Percentiles rank a stretch among this genome's conserved stretches.
phyloP scores from a whole-genome alignment of 2,797 vertebrate species.

The Platyrinchus mystaceus region DNA sequence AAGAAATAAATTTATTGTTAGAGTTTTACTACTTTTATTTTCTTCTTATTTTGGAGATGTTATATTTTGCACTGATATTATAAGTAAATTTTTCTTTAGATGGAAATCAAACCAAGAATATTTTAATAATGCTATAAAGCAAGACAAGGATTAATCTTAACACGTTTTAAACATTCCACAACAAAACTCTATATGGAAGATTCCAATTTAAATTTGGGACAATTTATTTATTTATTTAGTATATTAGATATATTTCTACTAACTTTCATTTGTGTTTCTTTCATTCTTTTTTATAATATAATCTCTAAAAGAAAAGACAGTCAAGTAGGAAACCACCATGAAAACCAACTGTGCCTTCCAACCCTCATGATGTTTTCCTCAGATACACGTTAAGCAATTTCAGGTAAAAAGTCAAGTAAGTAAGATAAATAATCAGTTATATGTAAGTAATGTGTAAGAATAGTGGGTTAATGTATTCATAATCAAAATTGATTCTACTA shows the following conservation, averaged over 20 bases:
- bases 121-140: not conserved
- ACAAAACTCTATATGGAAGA: not conserved
- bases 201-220: not conserved
- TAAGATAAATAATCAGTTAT: not conserved
- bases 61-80: not conserved
- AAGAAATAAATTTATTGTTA: not conserved
- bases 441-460: not conserved
- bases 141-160: not conserved
- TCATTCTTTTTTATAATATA: not conserved
- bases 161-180: not conserved
- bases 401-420: not conserved
- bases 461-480: not conserved
- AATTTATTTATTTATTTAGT: not conserved
- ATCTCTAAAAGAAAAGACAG: not conserved
- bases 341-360: not conserved
- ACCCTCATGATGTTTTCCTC: not conserved
- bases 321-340: not conserved
- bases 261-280: not conserved
- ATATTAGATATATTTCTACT: not conserved
- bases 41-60: not conserved
- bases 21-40: not conserved
- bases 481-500: not conserved
- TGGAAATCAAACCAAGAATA: not conserved
- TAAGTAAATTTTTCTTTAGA: not conserved
- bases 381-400: not conserved